A percentile compares a stretch with the other conserved stretches of the same genome.
Evolutionary conservation across 2,113 vertebrate genomes (phyloP).

Genomic region (Otus sunia): DNA sequence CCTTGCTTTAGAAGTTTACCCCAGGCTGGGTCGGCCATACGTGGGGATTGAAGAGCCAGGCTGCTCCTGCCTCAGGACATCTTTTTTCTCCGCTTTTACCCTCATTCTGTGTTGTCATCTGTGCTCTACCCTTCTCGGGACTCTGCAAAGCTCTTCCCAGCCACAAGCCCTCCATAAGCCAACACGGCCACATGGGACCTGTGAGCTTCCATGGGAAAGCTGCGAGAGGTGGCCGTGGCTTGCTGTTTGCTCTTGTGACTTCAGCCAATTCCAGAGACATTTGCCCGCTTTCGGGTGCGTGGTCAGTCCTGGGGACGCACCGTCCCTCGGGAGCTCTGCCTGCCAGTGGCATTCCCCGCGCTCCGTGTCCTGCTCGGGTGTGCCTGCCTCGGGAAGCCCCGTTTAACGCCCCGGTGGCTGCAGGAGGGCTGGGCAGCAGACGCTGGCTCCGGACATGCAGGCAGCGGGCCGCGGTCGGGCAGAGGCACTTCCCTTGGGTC

Average conservation of each 20-base stretch:
- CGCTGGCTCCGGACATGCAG: fast-evolving
- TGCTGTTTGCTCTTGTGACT: neutral
- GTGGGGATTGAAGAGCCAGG: too few relatives aligned
- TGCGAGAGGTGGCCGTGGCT: neutral
- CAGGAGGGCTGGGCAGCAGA: neutral
- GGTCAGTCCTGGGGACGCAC: neutral
- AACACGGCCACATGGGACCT: neutral
- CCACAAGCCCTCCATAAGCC: neutral
- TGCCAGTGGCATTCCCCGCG: neutral
- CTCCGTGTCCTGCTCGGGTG: neutral
- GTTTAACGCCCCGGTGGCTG: neutral
- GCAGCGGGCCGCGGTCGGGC: neutral
- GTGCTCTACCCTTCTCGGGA: neutral
- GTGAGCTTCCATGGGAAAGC: neutral
- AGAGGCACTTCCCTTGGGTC: neutral
- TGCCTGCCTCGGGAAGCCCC: neutral
- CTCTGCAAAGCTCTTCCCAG: neutral
- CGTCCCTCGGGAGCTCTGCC: neutral
- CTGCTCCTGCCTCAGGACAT: too few relatives aligned
- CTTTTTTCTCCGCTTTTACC: neutral
- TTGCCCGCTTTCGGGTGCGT: neutral
- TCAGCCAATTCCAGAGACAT: neutral
- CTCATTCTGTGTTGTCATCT: neutral
- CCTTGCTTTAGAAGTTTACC: too few relatives aligned
- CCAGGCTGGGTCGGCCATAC: too few relatives aligned